Conservation (phyloP, 1,140 invertebrate genomes). For the Ostrea edulis region DNA sequence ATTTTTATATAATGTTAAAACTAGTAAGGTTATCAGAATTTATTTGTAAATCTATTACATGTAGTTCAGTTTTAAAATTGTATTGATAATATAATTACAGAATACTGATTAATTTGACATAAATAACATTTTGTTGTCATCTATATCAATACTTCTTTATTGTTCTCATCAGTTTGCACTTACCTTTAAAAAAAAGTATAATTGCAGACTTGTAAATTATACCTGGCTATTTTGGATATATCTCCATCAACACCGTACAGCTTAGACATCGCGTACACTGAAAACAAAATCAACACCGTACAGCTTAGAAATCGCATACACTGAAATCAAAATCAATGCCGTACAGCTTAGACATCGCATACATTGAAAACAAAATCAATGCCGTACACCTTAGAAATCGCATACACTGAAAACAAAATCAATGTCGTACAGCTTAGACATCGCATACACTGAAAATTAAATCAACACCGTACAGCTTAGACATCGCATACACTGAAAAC, state of each 20-base stretch:
- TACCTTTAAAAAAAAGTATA: too few species aligned
- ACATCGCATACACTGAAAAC: conserved; percentile 85
- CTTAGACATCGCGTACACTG: conserved; percentile 87
- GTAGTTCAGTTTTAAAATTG: too few species aligned
- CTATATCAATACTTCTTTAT: too few species aligned
- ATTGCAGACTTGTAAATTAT: conserved; percentile 41
- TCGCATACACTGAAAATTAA: conserved; percentile 83
- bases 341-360: conserved; percentile 88
- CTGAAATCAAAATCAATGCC: conserved; percentile 83
- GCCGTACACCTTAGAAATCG: conserved; percentile 88
- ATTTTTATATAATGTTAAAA: too few species aligned
- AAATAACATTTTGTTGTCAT: too few species aligned
- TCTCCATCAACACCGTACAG: conserved; percentile 90
- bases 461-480: conserved; percentile 88
- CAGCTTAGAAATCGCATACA: neutral
- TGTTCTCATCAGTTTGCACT: too few species aligned
- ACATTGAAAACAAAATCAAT: conserved; percentile 84
- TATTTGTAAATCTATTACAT: too few species aligned
- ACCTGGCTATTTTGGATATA: conserved; percentile 90
- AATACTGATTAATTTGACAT: too few species aligned
- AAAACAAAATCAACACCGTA: conserved; percentile 48
- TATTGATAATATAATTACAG: too few species aligned
- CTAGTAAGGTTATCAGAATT: too few species aligned
- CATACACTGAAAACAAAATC: conserved; percentile 83
- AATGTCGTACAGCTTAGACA: conserved; percentile 89